Base-by-base conservation (phyloP, 2,888 invertebrate species). In the Halictus quadricinctus region DNA sequence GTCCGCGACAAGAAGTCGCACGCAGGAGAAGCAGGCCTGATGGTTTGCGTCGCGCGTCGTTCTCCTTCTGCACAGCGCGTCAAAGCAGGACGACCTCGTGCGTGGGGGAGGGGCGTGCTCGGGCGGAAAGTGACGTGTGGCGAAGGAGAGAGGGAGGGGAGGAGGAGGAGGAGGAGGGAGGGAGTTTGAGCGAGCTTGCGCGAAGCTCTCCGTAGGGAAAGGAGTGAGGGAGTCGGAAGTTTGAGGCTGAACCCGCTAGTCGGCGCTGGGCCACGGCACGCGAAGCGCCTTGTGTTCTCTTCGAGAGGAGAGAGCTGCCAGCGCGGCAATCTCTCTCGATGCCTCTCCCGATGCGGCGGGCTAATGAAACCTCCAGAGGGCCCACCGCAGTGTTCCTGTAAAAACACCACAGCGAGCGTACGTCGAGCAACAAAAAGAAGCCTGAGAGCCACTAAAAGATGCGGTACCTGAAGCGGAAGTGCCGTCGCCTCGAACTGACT, bases 401-500 rank as follows among this genome's bases (percentile, higher is more conserved):
- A 87, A 36, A 36, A 36, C 36, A 36, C 36, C 36, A 3, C 36
- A 36, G 3, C 36, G 36, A 36, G 1, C 36, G 36, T 36, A 36
- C 36, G 74, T 80, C 21, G 41, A 85, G 75, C 84, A 73, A 79
- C 79, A 29, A 6, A 18, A 6, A 78, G 25, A n/a, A 58, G 43
- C 75, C 50, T 29, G 73, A 73, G 69, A 73, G 72, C 72, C 88
- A 88, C 83, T 84, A 76, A 73, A 92, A 91, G 88, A 94, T 94
- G 94, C 91, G 89, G 88, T 94, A 94, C 88, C 92, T 94, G 81
- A 94, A 94, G 88, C 93, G 94, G 84, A 94, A 94, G 92, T 94
- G 94, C 87, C 94, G 94, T 85, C 94, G 94, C 88, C 94, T 93
- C 88, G 79, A 85, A 18, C 78, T 74, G 54, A 86, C 58, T 46